Conservation (phyloP, 2,113 vertebrate genomes). For the Chaetura pelagica region DNA sequence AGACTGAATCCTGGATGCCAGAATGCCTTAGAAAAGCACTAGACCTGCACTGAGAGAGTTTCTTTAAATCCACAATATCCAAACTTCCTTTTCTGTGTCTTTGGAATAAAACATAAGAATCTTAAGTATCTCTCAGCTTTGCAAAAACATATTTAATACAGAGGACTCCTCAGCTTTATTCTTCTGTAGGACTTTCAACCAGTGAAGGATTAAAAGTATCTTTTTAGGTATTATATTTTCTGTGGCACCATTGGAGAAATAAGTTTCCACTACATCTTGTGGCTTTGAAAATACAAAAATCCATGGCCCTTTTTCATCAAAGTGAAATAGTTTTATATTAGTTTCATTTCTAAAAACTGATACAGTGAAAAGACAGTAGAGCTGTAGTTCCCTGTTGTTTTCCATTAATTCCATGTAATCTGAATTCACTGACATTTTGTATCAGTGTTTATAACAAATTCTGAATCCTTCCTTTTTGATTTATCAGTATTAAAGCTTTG, state of each 20-base stretch:
- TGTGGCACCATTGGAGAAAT: too few species aligned
- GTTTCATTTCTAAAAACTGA: neutral
- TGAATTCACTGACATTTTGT: neutral
- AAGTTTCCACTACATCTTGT: neutral
- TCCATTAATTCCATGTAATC: neutral
- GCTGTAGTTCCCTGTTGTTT: neutral
- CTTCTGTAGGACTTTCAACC: neutral
- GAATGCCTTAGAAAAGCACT: neutral
- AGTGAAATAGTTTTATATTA: neutral
- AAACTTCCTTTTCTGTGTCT: neutral
- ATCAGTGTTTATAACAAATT: neutral
- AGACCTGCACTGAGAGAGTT: neutral
- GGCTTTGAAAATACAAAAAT: neutral
- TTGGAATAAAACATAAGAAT: neutral
- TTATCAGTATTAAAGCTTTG: neutral
- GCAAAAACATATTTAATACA: neutral
- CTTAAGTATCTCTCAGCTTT: neutral
- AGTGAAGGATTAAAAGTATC: neutral
- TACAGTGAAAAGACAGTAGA: neutral
- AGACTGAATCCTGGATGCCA: neutral
- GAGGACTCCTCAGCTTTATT: neutral
- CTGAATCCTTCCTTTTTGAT: neutral
- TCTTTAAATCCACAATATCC: neutral
- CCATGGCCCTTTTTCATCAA: neutral
- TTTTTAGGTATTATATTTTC: neutral